A percentile compares a stretch with the other conserved stretches of the same genome.
Conservation (phyloP, 2,888 invertebrate species). For the Phengaris alcon region DNA sequence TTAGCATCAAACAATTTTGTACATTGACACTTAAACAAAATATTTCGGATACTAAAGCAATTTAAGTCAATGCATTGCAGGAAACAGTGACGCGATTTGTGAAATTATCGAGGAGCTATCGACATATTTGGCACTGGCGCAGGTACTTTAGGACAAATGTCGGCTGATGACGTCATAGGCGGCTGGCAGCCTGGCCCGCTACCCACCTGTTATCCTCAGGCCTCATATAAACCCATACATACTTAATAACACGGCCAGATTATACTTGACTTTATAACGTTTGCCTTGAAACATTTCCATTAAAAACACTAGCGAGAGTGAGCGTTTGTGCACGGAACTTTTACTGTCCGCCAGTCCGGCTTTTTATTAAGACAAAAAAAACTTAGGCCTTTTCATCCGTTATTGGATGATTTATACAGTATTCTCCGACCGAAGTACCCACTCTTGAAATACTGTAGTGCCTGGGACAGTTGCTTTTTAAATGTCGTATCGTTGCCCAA, state of each 20-base stretch:
- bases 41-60: too few species aligned
- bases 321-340: too few species aligned
- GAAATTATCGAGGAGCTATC: not conserved
- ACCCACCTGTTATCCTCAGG: not conserved
- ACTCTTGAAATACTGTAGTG: too few species aligned
- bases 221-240: not conserved
- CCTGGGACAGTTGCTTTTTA: too few species aligned
- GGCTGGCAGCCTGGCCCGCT: not conserved
- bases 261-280: not conserved
- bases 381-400: too few species aligned
- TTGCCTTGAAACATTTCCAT: not conserved
- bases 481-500: too few species aligned
- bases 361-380: too few species aligned
- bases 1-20: too few species aligned
- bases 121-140: constrained; percentile 12
- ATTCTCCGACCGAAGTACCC: too few species aligned
- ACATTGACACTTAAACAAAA: too few species aligned
- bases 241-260: constrained; percentile 3
- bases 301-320: not conserved
- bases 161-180: not conserved
- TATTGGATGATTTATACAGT: too few species aligned
- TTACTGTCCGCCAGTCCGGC: too few species aligned
- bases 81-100: not conserved
- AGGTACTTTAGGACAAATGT: not conserved
- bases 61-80: not conserved